Evolutionary conservation across 1,140 invertebrate genomes (phyloP), one percentile per base, ranked within the genome.

Genomic region (Bombus terrestris): DNA sequence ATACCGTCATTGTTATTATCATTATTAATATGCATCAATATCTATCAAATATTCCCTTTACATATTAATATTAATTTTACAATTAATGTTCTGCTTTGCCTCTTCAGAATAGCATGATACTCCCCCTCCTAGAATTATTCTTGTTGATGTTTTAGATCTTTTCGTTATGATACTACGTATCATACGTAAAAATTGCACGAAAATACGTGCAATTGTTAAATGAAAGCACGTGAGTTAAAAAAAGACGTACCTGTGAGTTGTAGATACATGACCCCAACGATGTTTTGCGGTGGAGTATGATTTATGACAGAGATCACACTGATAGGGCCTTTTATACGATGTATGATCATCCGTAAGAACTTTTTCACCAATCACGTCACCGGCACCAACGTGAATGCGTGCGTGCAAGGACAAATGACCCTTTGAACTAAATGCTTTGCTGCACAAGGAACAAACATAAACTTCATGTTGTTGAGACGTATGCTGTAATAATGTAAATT

Each of bases 241-340:
- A 43, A 53, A 22, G 47, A 35, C 75, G 68, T 77, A 95, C 94
- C 94, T 93, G 81, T 96, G 96, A 12, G 93, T 93, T 3, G 95
- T 95, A 28, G 95, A 95, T 25, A 96, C 95, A 78, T 96, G 96
- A 69, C 95, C 95, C 96, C 96, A 96, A 53, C 95, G 93, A 89
- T 96, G 95, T 89, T 96, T 96, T 0, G 95, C 95, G 4, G 95
- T 95, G 8, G 95, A 95, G 89, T 96, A 96, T 8, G 95, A 95
- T 86, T 96, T 96, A 86, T 94, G 94, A 88, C 96, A 96, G 15
- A 96, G 93, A 89, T 96, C 95, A 81, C 96, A 96, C 64, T 94
- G 94, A 80, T 95, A 96, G 22, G 95, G 95, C 86, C 95, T 95
- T 88, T 95, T 95, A 82, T 94, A 95, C 0, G 95, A 95, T 13